Conservation (phyloP, 2,113 vertebrate genomes). For the Pseudorhombus dupliciocellatus region DNA sequence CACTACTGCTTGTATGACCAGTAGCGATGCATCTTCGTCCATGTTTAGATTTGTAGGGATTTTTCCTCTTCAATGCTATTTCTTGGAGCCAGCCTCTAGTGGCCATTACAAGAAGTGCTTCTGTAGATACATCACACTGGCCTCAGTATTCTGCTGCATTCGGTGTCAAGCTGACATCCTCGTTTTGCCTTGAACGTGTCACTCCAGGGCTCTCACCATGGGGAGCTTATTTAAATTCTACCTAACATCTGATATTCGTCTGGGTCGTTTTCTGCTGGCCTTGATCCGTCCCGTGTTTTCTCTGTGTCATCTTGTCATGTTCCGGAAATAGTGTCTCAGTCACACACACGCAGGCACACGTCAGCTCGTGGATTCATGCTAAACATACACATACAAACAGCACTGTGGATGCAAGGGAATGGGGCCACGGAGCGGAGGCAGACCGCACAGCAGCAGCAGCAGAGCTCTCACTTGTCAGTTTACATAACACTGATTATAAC, state of each 20-base stretch:
- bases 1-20: background rate
- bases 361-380: background rate
- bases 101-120: constrained; percentile 23
- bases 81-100: constrained; percentile 45
- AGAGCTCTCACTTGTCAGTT: constrained; percentile 66
- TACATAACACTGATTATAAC: constrained; percentile 81
- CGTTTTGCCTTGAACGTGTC: background rate
- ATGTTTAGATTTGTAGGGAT: background rate
- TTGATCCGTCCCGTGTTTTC: constrained; percentile 1
- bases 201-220: background rate
- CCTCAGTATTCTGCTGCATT: background rate
- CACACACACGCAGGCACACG: background rate
- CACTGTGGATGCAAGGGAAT: constrained; percentile 9
- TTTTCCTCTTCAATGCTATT: background rate
- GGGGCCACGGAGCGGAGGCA: constrained; percentile 50
- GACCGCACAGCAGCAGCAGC: constrained; percentile 46
- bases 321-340: background rate
- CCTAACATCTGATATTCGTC: background rate
- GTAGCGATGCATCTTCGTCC: background rate
- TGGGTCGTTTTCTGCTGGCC: background rate
- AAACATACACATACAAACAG: constrained; percentile 26
- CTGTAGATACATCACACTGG: background rate
- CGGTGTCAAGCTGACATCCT: background rate
- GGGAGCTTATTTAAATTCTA: background rate
- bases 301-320: constrained; percentile 3